Base-by-base conservation (phyloP, 2,113 vertebrate species). In the Thunnus thynnus region DNA sequence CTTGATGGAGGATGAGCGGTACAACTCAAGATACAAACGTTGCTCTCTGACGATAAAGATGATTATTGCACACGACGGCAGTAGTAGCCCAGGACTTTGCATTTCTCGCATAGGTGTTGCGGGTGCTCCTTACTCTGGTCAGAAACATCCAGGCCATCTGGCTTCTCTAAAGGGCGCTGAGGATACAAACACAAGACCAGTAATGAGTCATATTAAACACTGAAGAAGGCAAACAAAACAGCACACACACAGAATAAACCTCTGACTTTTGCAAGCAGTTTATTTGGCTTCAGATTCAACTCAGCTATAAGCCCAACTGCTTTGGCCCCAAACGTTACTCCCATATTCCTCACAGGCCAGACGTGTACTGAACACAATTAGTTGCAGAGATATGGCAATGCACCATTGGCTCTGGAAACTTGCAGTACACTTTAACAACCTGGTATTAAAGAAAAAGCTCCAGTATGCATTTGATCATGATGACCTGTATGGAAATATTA, bases 41-140 rank as follows among this genome's bases (percentile, higher is more conserved):
- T 67, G 78, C 69, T 82, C 74, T 82, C 56, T 57, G 80, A 57
- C 76, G 46, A 66, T 83, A n/a, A 66, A 75, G 81, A 55, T 12
- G 70, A 87, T 98, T 97, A 99, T 96, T 99, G 98, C 96, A 99
- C 98, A 0, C 98, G 97, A 71, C 98, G 98, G 94, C 98, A 99
- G 94, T 99, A 99, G 96, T 99, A 99, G 91, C 98, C 98, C 89
- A 99, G 95, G 85, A 99, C 98, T 95, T 99, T 99, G 92, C 98
- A 99, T 91, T 99, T 99, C 93, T 99, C 98, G 12, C 98, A 99
- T 88, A 99, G 96, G 84, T 99, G 98, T 89, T 99, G 98, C 0
- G 98, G 98, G 85, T 99, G 98, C 89, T 99, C 98, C 93, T 99
- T 99, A 89, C 98, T 99, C 96, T 99, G 98, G 94, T 99, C 98